phyloP scores from a whole-genome alignment of 2,797 vertebrate species.

The Oreonectes daqikongensis region DNA sequence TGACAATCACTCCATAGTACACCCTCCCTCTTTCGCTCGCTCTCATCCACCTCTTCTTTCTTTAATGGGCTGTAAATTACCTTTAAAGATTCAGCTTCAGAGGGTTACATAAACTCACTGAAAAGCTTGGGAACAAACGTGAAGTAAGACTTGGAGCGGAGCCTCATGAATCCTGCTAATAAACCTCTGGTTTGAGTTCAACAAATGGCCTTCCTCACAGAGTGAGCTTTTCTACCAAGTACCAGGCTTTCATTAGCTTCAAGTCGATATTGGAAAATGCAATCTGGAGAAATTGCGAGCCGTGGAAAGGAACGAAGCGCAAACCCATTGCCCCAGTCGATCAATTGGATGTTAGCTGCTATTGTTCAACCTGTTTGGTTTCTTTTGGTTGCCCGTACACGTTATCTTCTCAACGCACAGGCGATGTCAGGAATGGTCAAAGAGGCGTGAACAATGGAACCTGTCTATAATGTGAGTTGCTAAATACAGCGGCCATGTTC shows the following conservation, averaged over 20 bases:
- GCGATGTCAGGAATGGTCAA: conserved; percentile 55
- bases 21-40: background rate
- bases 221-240: conserved; percentile 31
- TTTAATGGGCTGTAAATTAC: conserved; percentile 41
- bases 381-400: conserved; percentile 30
- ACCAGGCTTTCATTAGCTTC: conserved; percentile 53
- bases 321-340: conserved; percentile 55
- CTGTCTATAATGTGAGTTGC: conserved; percentile 65
- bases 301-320: conserved; percentile 41
- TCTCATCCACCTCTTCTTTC: conserved; percentile 1
- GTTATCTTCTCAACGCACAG: conserved; percentile 70
- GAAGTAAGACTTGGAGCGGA: conserved; percentile 3
- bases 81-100: conserved; percentile 26
- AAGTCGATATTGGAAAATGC: conserved; percentile 51
- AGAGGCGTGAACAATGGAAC: conserved; percentile 66
- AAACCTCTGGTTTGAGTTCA: conserved; percentile 49
- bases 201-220: conserved; percentile 38
- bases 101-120: conserved; percentile 10
- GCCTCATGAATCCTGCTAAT: conserved; percentile 49
- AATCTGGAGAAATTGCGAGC: conserved; percentile 38
- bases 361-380: conserved; percentile 53
- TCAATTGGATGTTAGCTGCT: conserved; percentile 56
- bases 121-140: background rate
- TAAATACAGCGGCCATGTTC: conserved; percentile 63
- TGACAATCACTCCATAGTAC: conserved; percentile 5